Conservation (phyloP, 2,888 invertebrate genomes). For the Periphyllus acericola region DNA sequence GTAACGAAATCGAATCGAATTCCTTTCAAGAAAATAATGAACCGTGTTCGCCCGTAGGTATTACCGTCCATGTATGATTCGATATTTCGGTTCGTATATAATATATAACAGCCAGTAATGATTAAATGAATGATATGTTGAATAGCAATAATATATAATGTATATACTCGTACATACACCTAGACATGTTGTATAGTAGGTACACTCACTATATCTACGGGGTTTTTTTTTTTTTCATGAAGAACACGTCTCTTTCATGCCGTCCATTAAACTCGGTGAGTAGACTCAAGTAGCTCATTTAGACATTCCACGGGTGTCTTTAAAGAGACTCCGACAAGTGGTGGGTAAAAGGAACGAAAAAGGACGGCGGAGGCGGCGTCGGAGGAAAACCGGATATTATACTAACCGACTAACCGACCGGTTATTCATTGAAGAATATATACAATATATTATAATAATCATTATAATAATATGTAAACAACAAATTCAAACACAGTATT, state of each 20-base stretch:
- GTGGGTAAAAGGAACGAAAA: slow-evolving; percentile 7
- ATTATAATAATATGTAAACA: slow-evolving; percentile 41
- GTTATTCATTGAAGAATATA: slow-evolving; percentile 38
- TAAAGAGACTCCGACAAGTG: slow-evolving; percentile 32
- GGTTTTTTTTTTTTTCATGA: not conserved
- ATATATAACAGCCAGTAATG: too few species aligned
- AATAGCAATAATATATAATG: too few species aligned
- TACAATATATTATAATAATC: slow-evolving; percentile 14
- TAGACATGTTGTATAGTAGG: too few species aligned
- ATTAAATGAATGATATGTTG: too few species aligned
- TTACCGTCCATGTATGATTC: too few species aligned
- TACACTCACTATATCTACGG: not conserved
- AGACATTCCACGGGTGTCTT: slow-evolving; percentile 38
- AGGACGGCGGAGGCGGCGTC: not conserved
- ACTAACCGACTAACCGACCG: slow-evolving; percentile 19
- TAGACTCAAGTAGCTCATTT: slow-evolving; percentile 44
- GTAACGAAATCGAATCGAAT: too few species aligned
- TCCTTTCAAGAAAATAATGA: too few species aligned
- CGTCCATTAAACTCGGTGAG: slow-evolving; percentile 19
- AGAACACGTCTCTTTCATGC: slow-evolving; percentile 11
- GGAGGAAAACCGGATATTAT: slow-evolving; percentile 44
- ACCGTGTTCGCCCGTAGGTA: too few species aligned
- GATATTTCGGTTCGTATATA: too few species aligned
- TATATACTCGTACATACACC: too few species aligned
- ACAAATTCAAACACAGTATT: slow-evolving; percentile 1